phyloP scores from a whole-genome alignment of 2,888 invertebrate genomes.

The Euspilapteryx auroguttella region DNA sequence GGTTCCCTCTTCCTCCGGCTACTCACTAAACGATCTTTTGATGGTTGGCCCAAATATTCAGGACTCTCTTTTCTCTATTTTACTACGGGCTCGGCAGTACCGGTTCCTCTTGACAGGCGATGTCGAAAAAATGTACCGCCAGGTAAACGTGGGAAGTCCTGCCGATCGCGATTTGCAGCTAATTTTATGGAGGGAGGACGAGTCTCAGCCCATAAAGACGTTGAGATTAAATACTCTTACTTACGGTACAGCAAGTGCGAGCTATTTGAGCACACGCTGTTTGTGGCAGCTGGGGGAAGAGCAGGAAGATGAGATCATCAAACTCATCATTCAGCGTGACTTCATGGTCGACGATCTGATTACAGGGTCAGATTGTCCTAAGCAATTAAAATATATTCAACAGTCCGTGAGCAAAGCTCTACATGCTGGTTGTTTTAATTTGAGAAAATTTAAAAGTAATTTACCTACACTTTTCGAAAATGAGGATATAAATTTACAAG shows the following conservation, averaged over 20 bases:
- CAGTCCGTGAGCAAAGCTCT: slow-evolving; percentile 3
- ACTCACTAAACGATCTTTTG: slow-evolving; percentile 10
- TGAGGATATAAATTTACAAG: slow-evolving; percentile 4
- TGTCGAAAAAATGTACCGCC: slow-evolving; percentile 12
- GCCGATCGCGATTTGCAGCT: slow-evolving; percentile 9
- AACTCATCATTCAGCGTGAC: slow-evolving; percentile 6
- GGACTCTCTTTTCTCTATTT: slow-evolving; percentile 10
- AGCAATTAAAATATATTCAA: slow-evolving; percentile 4
- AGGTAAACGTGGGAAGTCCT: slow-evolving; percentile 6
- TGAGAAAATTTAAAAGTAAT: slow-evolving; percentile 10
- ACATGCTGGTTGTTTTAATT: slow-evolving; percentile 8
- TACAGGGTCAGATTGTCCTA: slow-evolving; percentile 6
- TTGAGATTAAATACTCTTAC: slow-evolving; percentile 15
- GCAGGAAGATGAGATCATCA: slow-evolving; percentile 6
- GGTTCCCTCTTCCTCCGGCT: slow-evolving; percentile 10
- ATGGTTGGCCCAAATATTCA: slow-evolving; percentile 13
- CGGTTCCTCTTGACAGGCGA: slow-evolving; percentile 11
- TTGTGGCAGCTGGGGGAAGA: too few species aligned
- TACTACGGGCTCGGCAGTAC: slow-evolving; percentile 10
- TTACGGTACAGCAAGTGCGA: slow-evolving; percentile 15
- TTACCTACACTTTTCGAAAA: slow-evolving; percentile 6
- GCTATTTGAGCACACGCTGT: slow-evolving; percentile 9
- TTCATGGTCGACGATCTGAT: slow-evolving; percentile 11
- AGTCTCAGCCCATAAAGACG: slow-evolving; percentile 5
- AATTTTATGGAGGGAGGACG: slow-evolving; percentile 10